Conservation (phyloP, 2,797 vertebrate species). For the Taeniopygia guttata region DNA sequence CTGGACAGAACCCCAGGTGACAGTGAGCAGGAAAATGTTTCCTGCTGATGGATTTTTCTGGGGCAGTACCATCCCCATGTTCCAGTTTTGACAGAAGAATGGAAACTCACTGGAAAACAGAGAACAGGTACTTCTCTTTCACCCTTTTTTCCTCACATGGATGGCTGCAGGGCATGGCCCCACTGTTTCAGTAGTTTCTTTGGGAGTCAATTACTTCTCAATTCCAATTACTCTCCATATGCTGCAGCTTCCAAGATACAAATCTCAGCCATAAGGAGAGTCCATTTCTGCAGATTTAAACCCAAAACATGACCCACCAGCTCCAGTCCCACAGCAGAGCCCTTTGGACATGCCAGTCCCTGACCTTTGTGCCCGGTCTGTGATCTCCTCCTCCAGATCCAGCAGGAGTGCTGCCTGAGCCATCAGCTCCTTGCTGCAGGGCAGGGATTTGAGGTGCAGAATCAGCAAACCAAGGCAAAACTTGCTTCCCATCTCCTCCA, state of each 20-base stretch:
- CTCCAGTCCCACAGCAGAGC: background rate
- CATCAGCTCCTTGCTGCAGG: slow-evolving; percentile 76
- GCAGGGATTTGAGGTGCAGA: slow-evolving; percentile 77
- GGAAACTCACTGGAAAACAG: background rate
- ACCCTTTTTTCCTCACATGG: background rate
- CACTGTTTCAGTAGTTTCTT: background rate
- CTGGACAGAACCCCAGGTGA: background rate
- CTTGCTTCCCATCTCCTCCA: slow-evolving; percentile 91
- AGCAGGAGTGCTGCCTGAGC: slow-evolving; percentile 69
- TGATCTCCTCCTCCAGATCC: slow-evolving; percentile 73
- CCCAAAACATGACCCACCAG: background rate
- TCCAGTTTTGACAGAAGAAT: background rate
- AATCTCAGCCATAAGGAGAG: background rate
- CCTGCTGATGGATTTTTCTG: background rate
- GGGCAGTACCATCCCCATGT: background rate
- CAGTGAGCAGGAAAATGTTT: background rate
- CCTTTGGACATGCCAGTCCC: background rate
- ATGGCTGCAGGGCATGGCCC: background rate
- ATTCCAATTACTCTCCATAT: background rate
- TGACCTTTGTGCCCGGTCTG: slow-evolving; percentile 84
- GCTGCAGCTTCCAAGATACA: background rate
- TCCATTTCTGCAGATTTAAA: background rate
- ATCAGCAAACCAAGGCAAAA: slow-evolving; percentile 89
- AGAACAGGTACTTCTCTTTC: background rate
- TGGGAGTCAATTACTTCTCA: background rate